These are phyloP conservation scores for Rhineura floridana DNA, from an alignment of 2,113 vertebrate genomes.

Conservation along the genomic window DNA sequence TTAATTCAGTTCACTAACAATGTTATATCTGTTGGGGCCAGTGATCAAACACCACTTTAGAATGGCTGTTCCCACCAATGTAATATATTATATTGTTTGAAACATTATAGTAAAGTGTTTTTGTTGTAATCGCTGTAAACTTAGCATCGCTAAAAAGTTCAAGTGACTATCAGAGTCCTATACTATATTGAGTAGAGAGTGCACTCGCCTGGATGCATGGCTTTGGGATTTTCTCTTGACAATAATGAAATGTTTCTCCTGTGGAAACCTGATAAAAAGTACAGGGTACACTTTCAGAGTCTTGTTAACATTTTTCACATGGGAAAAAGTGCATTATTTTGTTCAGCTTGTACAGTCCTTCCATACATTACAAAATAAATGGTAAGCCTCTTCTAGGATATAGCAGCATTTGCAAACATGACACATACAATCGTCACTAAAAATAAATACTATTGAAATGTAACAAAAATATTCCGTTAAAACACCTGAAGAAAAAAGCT, in stretches of 20 bases:
- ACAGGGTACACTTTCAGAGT: slow-evolving; percentile 71
- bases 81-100: slow-evolving; percentile 54
- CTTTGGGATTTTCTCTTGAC: slow-evolving; percentile 52
- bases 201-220: slow-evolving; percentile 55
- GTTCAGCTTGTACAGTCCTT: slow-evolving; percentile 76
- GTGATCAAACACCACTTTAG: slow-evolving; percentile 44
- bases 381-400: slow-evolving; percentile 73
- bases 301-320: slow-evolving; percentile 65
- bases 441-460: slow-evolving; percentile 84
- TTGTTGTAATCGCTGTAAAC: slow-evolving; percentile 58
- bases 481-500: slow-evolving; percentile 72
- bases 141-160: neutral
- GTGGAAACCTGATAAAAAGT: slow-evolving; percentile 66
- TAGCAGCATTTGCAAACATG: slow-evolving; percentile 78
- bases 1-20: slow-evolving; percentile 63
- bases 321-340: slow-evolving; percentile 78
- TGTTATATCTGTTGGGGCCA: neutral
- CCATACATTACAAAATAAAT: slow-evolving; percentile 74
- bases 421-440: slow-evolving; percentile 79
- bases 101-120: slow-evolving; percentile 63
- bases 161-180: slow-evolving; percentile 27
- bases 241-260: slow-evolving; percentile 64
- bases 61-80: slow-evolving; percentile 39
- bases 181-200: slow-evolving; percentile 43
- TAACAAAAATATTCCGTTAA: slow-evolving; percentile 74